Conservation (phyloP, 2,888 invertebrate species). For the Hydrotaea diabolus region DNA sequence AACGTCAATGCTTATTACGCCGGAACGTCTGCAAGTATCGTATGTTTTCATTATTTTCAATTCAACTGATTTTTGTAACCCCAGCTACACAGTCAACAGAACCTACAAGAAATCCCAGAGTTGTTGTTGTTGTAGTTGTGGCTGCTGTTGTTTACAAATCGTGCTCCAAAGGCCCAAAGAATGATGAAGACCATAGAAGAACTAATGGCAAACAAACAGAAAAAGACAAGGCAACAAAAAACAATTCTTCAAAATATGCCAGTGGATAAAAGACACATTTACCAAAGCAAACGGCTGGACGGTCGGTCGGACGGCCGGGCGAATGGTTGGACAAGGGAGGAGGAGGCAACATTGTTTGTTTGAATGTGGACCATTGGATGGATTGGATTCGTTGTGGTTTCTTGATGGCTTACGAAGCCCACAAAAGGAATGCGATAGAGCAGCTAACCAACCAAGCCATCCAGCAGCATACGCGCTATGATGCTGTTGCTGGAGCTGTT, state of each 20-base stretch:
- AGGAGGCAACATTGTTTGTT: not conserved
- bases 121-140: constrained; percentile 33
- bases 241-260: constrained; percentile 30
- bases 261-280: not conserved
- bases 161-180: constrained; percentile 55
- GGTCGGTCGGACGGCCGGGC: no score
- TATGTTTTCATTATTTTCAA: constrained; percentile 56
- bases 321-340: no score
- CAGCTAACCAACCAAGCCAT: no score
- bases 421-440: constrained; percentile 20
- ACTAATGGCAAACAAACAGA: constrained; percentile 30
- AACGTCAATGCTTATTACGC: constrained; percentile 63
- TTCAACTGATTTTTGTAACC: constrained; percentile 43
- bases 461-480: not conserved
- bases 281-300: no score
- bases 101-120: constrained; percentile 30
- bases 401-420: constrained; percentile 58
- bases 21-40: not conserved
- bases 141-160: constrained; percentile 62
- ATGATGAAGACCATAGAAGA: constrained; percentile 44
- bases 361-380: constrained; percentile 1
- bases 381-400: constrained; percentile 59
- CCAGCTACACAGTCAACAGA: not conserved
- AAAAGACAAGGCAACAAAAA: not conserved
- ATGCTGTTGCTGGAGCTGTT: not conserved